Evolutionary conservation across 2,888 invertebrate species (phyloP).

Genomic region (Chaetogeoica ovagalla): DNA sequence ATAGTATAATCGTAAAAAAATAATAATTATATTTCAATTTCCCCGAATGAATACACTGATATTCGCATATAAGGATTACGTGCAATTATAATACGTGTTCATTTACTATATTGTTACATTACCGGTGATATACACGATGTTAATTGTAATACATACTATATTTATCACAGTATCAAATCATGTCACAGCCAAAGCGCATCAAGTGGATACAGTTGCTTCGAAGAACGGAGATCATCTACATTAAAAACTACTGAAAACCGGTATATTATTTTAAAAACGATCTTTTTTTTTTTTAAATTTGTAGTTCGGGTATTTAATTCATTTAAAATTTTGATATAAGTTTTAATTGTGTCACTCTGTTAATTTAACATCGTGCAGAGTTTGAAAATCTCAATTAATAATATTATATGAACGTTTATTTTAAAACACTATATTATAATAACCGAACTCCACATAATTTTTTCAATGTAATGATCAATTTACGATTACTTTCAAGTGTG

Average conservation of each 20-base stretch:
- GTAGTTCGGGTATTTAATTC: too few species aligned
- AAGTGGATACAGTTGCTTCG: conserved; percentile 36
- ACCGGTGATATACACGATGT: not conserved
- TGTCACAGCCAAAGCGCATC: conserved; percentile 29
- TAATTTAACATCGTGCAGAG: too few species aligned
- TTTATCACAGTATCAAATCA: conserved; percentile 18
- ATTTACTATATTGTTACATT: not conserved
- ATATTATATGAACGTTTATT: too few species aligned
- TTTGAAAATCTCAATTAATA: too few species aligned
- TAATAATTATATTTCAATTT: not conserved
- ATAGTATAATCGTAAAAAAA: not conserved
- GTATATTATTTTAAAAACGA: not conserved
- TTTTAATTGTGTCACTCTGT: too few species aligned
- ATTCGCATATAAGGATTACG: too few species aligned
- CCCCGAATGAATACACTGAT: not conserved
- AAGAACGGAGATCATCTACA: conserved; percentile 17
- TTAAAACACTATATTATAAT: too few species aligned
- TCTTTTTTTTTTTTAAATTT: too few species aligned
- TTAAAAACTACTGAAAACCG: conserved; percentile 1
- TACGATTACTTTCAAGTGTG: too few species aligned
- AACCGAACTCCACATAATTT: too few species aligned
- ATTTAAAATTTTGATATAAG: too few species aligned
- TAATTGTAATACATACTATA: not conserved
- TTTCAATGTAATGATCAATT: too few species aligned
- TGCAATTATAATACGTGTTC: not conserved